Conservation (phyloP, 2,888 invertebrate species). For the Diplazon laetatorius region DNA sequence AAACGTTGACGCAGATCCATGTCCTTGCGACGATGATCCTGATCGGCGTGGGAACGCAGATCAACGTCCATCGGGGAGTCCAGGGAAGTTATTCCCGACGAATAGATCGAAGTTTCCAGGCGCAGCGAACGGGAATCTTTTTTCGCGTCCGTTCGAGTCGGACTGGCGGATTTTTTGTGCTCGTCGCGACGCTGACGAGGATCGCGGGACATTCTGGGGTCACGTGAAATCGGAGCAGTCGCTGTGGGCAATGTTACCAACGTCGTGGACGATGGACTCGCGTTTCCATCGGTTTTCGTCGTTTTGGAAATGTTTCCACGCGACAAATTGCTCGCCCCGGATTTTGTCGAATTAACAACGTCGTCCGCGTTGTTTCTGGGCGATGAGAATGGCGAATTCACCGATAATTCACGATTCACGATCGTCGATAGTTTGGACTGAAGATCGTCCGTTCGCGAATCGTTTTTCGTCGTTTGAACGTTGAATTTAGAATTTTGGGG, state of each 20-base stretch:
- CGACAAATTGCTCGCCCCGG: background rate
- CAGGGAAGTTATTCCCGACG: slow-evolving; percentile 78
- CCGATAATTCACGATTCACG: slow-evolving; percentile 25
- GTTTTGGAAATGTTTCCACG: background rate
- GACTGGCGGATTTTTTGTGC: slow-evolving; percentile 73
- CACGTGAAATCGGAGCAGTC: slow-evolving; percentile 72
- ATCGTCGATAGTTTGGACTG: no score
- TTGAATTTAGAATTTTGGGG: slow-evolving; percentile 75
- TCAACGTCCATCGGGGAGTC: slow-evolving; percentile 80
- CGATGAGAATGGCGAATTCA: slow-evolving; percentile 31
- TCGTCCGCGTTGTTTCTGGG: slow-evolving; percentile 32
- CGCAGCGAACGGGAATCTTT: slow-evolving; percentile 74
- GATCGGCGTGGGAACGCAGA: slow-evolving; percentile 77
- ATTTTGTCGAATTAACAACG: background rate
- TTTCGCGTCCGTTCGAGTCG: slow-evolving; percentile 70
- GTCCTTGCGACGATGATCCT: slow-evolving; percentile 82
- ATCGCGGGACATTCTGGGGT: slow-evolving; percentile 80
- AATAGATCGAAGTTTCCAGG: slow-evolving; percentile 80
- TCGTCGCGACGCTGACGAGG: slow-evolving; percentile 77
- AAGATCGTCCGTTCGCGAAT: background rate
- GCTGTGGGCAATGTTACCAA: slow-evolving; percentile 69
- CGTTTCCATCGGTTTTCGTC: slow-evolving; percentile 67
- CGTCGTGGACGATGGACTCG: no score
- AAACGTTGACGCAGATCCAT: slow-evolving; percentile 84
- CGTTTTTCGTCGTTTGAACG: slow-evolving; percentile 49